A percentile compares a stretch with the other conserved stretches of the same genome.
Evolutionary conservation across 1,140 invertebrate species (phyloP).

Genomic region (Mesaphorura yosii): DNA sequence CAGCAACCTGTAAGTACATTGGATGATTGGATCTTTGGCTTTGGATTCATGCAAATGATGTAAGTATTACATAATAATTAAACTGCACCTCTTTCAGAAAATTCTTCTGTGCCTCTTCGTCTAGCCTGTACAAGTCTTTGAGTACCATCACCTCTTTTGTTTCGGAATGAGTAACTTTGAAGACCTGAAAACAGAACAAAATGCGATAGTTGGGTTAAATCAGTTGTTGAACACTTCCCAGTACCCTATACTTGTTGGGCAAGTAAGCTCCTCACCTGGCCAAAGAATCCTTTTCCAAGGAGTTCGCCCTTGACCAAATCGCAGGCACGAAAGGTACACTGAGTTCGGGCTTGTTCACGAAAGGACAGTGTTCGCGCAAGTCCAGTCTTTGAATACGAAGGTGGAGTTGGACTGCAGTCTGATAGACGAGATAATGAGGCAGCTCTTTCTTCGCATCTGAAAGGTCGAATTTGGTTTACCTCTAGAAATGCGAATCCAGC

Average conservation of each 20-base stretch:
- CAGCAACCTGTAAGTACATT: slow-evolving; percentile 55
- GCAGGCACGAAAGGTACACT: slow-evolving; percentile 75
- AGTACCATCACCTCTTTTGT: slow-evolving; percentile 89
- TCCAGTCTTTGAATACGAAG: slow-evolving; percentile 21
- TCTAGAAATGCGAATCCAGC: too few relatives aligned
- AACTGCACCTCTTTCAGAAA: slow-evolving; percentile 77
- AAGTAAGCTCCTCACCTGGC: slow-evolving; percentile 44
- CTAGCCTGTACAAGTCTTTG: slow-evolving; percentile 83
- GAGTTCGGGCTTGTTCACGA: slow-evolving; percentile 62
- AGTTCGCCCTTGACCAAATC: slow-evolving; percentile 81
- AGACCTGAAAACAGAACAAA: slow-evolving; percentile 42
- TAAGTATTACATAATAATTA: slow-evolving; percentile 4
- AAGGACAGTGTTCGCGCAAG: slow-evolving; percentile 75
- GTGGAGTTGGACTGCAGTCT: slow-evolving; percentile 43
- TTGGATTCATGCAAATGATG: not conserved
- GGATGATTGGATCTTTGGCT: not conserved
- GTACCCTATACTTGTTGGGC: not conserved
- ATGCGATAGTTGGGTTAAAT: not conserved
- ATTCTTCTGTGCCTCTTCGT: slow-evolving; percentile 85
- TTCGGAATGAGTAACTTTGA: slow-evolving; percentile 75
- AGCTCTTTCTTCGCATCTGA: slow-evolving; percentile 61
- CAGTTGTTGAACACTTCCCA: not conserved
- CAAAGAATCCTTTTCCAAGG: slow-evolving; percentile 85
- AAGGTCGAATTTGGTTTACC: not conserved
- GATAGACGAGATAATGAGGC: slow-evolving; percentile 71